These are phyloP conservation scores for Lasioglossum villosulum DNA, from an alignment of 2,888 invertebrate species.

Conservation along the genomic window DNA sequence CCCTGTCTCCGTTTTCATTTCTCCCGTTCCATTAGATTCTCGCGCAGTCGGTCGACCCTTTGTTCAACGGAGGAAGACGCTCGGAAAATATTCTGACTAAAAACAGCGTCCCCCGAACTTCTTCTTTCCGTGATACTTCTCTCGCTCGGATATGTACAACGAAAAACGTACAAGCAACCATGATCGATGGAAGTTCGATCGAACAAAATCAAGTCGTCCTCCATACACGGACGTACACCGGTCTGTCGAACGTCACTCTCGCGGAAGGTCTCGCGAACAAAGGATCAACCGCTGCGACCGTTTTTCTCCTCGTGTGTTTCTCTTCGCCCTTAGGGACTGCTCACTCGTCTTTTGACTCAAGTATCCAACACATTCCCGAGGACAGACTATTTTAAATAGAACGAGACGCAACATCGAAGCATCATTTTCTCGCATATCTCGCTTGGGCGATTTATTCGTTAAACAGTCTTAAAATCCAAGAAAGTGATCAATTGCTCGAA, in stretches of 20 bases:
- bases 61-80: neutral
- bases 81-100: neutral
- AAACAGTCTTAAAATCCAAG: conserved; percentile 58
- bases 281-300: neutral
- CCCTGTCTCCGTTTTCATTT: neutral
- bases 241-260: neutral
- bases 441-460: conserved; percentile 32
- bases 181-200: neutral
- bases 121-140: neutral
- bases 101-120: neutral
- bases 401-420: conserved; percentile 34
- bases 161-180: neutral
- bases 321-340: neutral
- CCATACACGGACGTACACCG: neutral
- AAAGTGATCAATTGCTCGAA: conserved; percentile 44
- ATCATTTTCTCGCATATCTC: conserved; percentile 14
- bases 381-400: conserved; percentile 34
- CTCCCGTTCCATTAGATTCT: neutral
- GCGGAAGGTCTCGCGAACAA: neutral
- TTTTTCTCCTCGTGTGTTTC: neutral
- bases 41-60: conserved; percentile 10
- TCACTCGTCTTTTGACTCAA: neutral
- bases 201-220: neutral
- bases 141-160: neutral
- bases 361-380: conserved; percentile 16